Evolutionary conservation across 2,888 invertebrate genomes (phyloP).

Genomic region (Cephus spinipes): DNA sequence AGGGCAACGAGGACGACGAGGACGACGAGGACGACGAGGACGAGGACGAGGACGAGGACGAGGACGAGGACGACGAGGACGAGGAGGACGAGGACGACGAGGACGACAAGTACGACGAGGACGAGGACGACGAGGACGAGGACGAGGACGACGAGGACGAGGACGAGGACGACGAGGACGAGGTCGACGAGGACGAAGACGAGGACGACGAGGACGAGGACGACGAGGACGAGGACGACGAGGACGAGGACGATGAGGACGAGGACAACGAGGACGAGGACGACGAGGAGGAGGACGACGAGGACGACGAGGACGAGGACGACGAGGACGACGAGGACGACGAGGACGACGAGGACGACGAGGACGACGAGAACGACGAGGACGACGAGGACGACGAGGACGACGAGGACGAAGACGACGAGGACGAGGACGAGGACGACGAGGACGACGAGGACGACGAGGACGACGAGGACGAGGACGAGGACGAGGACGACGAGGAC

Average conservation of each 20-base stretch:
- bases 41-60: slow-evolving; percentile 8
- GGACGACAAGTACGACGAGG: background rate
- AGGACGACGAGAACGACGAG: too few species aligned
- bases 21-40: slow-evolving; percentile 7
- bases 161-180: too few species aligned
- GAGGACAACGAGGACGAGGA: too few species aligned
- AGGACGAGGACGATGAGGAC: too few species aligned
- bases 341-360: too few species aligned
- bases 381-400: too few species aligned
- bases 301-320: background rate
- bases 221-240: slow-evolving; percentile 3
- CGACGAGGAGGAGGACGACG: background rate
- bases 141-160: slow-evolving; percentile 3
- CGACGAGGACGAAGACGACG: too few species aligned
- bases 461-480: background rate
- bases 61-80: background rate
- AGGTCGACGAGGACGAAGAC: too few species aligned
- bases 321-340: background rate
- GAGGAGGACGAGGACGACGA: background rate
- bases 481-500: slow-evolving; percentile 10
- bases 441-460: background rate
- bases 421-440: background rate
- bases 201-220: too few species aligned
- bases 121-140: slow-evolving; percentile 3
- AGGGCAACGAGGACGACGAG: too few species aligned